Percentiles rank a stretch among this genome's conserved stretches.
Conservation (phyloP, 2,797 vertebrate genomes). For the Amazonetta brasiliensis region DNA sequence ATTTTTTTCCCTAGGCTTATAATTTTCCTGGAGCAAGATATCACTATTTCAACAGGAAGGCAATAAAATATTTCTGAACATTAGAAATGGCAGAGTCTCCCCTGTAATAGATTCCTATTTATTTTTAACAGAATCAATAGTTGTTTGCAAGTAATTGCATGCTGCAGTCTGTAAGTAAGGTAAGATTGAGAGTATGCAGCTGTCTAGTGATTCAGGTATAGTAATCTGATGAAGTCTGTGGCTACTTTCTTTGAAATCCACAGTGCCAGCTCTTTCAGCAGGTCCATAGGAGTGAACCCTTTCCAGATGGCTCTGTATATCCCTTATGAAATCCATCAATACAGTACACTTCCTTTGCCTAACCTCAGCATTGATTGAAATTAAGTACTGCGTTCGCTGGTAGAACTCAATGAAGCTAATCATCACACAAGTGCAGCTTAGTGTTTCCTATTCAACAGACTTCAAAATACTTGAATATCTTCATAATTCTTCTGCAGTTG, state of each 20-base stretch:
- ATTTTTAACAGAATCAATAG: constrained; percentile 83
- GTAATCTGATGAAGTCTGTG: constrained; percentile 60
- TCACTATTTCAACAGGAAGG: constrained; percentile 70
- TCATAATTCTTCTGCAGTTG: constrained; percentile 62
- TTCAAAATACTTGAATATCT: constrained; percentile 74
- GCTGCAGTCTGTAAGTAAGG: constrained; percentile 71
- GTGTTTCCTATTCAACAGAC: constrained; percentile 62
- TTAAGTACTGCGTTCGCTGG: constrained; percentile 74
- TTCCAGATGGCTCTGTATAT: constrained; percentile 46
- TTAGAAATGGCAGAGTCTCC: constrained; percentile 63
- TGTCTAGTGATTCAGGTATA: constrained; percentile 32
- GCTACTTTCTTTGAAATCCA: constrained; percentile 45
- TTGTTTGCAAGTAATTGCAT: constrained; percentile 78
- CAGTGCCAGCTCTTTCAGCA: constrained; percentile 41
- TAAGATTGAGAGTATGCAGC: constrained; percentile 57
- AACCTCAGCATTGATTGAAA: constrained; percentile 73
- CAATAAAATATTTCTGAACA: constrained; percentile 70
- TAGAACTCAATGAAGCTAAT: constrained; percentile 78
- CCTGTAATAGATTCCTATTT: constrained; percentile 75
- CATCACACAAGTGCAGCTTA: constrained; percentile 69
- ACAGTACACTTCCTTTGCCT: constrained; percentile 59
- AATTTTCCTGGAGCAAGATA: constrained; percentile 66
- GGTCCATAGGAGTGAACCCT: constrained; percentile 25
- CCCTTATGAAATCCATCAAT: constrained; percentile 68
- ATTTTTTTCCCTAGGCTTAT: constrained; percentile 32